Conservation (phyloP, 1,140 invertebrate species). For the Drosophila baimaii region DNA sequence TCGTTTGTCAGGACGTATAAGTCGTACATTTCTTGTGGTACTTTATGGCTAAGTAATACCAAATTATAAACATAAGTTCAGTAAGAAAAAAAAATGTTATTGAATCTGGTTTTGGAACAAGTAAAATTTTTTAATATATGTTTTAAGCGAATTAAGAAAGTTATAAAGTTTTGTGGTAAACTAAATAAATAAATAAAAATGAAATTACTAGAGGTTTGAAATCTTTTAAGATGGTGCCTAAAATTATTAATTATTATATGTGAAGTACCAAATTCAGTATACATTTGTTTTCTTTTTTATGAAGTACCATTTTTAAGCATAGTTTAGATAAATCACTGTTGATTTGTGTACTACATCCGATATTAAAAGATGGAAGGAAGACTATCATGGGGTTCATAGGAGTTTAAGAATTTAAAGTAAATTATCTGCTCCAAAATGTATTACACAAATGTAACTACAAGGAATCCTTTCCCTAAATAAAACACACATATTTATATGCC, state of each 20-base stretch:
- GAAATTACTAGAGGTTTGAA: not conserved
- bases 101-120: not conserved
- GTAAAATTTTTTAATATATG: not conserved
- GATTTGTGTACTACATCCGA: no score
- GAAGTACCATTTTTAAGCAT: no score
- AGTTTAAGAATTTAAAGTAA: no score
- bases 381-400: no score
- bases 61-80: no score
- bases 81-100: not conserved
- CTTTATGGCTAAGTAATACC: not conserved
- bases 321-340: no score
- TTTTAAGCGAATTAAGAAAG: rapidly evolving
- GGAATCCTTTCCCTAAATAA: not conserved
- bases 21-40: not conserved
- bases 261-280: no score
- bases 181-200: not conserved
- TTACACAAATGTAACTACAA: not conserved
- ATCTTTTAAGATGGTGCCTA: not conserved
- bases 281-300: not conserved
- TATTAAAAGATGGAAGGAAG: no score
- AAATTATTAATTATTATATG: not conserved
- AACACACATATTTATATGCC: no score
- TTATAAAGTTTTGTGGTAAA: not conserved
- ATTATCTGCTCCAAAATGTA: no score
- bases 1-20: conserved; percentile 2